Conservation (phyloP, 2,113 vertebrate species). For the Sporophila hypoxantha region DNA sequence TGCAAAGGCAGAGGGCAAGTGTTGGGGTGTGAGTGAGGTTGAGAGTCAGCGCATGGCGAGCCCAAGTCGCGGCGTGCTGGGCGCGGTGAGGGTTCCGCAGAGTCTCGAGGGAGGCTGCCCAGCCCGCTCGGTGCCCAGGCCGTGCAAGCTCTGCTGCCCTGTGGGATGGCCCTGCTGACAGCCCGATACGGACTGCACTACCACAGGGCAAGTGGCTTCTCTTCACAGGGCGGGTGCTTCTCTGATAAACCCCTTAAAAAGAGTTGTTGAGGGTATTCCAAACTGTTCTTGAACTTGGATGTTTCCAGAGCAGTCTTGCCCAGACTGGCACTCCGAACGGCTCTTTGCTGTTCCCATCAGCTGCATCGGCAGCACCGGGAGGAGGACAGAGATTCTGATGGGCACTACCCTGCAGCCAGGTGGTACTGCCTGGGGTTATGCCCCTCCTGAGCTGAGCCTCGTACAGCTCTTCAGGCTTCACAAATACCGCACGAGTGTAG, state of each 20-base stretch:
- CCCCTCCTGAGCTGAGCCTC: not conserved
- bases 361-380: not conserved
- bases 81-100: not conserved
- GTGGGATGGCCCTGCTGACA: not conserved
- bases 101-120: not conserved
- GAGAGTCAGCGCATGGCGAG: not conserved
- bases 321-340: accelerated
- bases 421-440: not conserved
- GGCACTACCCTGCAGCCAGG: not conserved
- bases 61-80: too few relatives aligned
- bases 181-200: accelerated
- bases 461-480: not conserved
- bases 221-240: not conserved
- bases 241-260: not conserved
- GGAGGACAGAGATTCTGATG: accelerated
- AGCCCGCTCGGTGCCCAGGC: accelerated
- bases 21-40: not conserved
- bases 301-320: not conserved
- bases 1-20: not conserved
- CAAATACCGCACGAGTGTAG: accelerated
- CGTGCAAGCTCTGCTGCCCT: not conserved
- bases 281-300: accelerated
- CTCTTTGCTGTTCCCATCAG: not conserved
- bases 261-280: not conserved
- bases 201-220: not conserved